Evolutionary conservation across 2,888 invertebrate genomes (phyloP).

Genomic region (Conomelus anceps): DNA sequence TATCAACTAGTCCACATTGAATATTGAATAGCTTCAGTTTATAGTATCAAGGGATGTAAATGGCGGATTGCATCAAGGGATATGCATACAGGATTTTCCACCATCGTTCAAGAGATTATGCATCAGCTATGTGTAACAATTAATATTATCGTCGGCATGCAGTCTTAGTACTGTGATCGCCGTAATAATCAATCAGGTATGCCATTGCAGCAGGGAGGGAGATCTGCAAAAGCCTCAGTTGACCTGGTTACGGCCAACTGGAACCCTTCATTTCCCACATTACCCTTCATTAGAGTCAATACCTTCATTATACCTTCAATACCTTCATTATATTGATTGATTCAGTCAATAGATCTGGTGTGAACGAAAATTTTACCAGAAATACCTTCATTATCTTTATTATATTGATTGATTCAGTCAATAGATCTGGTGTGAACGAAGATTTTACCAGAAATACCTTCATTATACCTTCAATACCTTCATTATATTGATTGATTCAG

Average conservation of each 20-base stretch:
- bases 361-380: too few species aligned
- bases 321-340: too few species aligned
- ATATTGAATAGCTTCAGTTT: neutral
- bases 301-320: too few species aligned
- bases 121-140: neutral
- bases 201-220: neutral
- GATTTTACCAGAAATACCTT: too few species aligned
- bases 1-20: neutral
- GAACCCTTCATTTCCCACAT: too few species aligned
- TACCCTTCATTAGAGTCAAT: too few species aligned
- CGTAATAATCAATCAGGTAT: neutral
- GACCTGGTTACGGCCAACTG: neutral
- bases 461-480: too few species aligned
- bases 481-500: too few species aligned
- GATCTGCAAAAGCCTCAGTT: neutral
- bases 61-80: neutral
- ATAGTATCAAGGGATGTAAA: neutral
- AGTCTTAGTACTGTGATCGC: neutral
- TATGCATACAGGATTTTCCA: neutral
- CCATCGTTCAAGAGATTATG: neutral
- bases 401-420: too few species aligned
- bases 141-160: neutral
- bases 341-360: too few species aligned
- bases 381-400: too few species aligned
- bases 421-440: too few species aligned